These are phyloP conservation scores for Apostichopus leukothele DNA, from an alignment of 53 echinoderm and acorn worm species.

Conservation along the genomic window DNA sequence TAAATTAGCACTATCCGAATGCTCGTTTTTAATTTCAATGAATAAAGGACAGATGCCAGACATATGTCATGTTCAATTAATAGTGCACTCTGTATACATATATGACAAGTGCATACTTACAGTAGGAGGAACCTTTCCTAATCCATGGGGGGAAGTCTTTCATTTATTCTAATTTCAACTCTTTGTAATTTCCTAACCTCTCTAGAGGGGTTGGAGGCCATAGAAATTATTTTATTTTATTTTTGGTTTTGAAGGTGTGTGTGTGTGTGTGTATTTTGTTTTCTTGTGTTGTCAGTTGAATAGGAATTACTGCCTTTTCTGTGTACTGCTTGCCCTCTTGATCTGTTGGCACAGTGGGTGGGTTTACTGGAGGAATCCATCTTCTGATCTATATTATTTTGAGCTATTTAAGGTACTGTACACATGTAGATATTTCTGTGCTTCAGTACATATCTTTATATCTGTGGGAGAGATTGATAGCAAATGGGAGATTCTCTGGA, in stretches of 20 bases:
- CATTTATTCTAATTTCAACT: background rate
- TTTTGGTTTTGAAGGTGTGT: background rate
- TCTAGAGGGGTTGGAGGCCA: background rate
- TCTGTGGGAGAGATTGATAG: no score
- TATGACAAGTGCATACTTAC: background rate
- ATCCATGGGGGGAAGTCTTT: background rate
- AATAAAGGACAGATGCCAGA: background rate
- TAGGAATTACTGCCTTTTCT: no score
- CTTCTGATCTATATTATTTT: background rate
- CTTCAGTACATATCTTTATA: no score
- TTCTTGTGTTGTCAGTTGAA: background rate
- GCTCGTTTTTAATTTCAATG: background rate
- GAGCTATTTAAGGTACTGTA: no score
- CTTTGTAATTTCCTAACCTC: background rate
- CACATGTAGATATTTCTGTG: no score
- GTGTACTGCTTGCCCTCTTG: background rate
- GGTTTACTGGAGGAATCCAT: background rate
- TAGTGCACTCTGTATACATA: background rate
- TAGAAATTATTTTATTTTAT: background rate
- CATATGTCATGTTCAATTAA: background rate
- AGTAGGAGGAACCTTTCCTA: background rate
- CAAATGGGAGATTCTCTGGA: no score
- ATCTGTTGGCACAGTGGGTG: background rate
- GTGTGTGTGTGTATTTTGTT: background rate
- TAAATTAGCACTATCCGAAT: no score